Conservation (phyloP, 2,888 invertebrate species). For the Scaptomyza tumidula region DNA sequence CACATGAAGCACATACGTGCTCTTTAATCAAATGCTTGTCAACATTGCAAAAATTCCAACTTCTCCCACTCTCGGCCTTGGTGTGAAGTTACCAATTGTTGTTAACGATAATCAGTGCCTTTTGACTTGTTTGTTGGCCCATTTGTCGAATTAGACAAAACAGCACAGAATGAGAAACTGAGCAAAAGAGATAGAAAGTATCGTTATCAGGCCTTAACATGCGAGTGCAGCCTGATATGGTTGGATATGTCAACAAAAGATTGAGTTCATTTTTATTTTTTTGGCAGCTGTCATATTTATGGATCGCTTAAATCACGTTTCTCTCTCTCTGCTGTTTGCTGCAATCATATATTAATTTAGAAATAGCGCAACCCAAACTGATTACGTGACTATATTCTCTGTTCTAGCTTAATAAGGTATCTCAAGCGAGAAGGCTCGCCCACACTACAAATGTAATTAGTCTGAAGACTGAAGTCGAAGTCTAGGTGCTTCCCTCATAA, state of each 20-base stretch:
- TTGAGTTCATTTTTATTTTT: conserved; percentile 11
- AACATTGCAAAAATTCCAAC: conserved; percentile 62
- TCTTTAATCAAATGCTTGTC: conserved; percentile 73
- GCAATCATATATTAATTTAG: conserved; percentile 35
- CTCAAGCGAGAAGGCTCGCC: conserved; percentile 13
- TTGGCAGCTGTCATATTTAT: conserved; percentile 49
- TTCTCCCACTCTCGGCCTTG: conserved; percentile 17
- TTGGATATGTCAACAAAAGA: conserved; percentile 23
- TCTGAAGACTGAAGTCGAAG: not conserved
- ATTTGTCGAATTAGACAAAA: conserved; percentile 70
- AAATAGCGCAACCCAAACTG: conserved; percentile 30
- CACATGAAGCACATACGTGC: conserved; percentile 54
- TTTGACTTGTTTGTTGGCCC: conserved; percentile 49
- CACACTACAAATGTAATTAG: not conserved
- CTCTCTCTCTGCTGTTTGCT: conserved; percentile 15
- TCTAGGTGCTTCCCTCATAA: not conserved
- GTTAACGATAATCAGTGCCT: conserved; percentile 38
- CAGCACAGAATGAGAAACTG: conserved; percentile 18
- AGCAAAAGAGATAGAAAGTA: not conserved
- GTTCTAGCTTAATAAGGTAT: not conserved
- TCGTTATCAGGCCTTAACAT: conserved; percentile 42
- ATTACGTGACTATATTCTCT: conserved; percentile 24
- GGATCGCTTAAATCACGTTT: conserved; percentile 50
- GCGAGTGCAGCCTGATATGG: conserved; percentile 50
- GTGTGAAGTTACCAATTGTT: conserved; percentile 41